Evolutionary conservation across 2,113 vertebrate genomes (phyloP), one percentile per base, ranked within the genome.

Genomic region (Gracilinanus agilis): DNA sequence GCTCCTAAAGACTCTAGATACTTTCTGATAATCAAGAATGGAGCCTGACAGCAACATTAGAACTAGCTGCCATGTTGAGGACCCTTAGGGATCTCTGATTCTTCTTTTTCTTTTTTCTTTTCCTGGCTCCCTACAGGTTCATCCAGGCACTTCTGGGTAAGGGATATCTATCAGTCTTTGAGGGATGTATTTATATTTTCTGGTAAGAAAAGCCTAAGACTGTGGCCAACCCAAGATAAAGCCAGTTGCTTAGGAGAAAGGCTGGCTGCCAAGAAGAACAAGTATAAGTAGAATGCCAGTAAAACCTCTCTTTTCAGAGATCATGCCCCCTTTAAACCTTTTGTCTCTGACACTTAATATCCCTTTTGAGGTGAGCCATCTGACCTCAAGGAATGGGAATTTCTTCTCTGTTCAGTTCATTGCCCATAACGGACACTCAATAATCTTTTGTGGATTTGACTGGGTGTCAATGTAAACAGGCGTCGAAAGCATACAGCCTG

Each of bases 381-480:
- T 83, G n/a, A 1, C 13, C 16, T 55, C n/a, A 23, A 83, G 40
- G 16, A 6, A 40, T 40, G 19, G 34, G 34, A 83, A 83, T 27
- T 19, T 83, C n/a, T 83, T 19, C 34, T 83, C 67, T 40, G n/a
- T 83, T 34, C 40, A 83, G 34, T 83, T 83, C 67, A 83, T 83
- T 40, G 7, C 67, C 67, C 7, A 21, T 23, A 83, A 83, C 2
- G 23, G 16, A 83, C 21, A 83, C 16, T 40, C 19, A 40, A 21
- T 40, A 40, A 0, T 44, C 53, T 56, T 89, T 53, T 55, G 3
- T 16, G 94, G 75, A 61, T 93, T 95, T 89, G 24, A 58, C 49
- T 95, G 44, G 44, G 29, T 89, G 90, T 96, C 27, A 19, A 54
- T 94, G 93, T 94, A 88, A n/a, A 55, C 67, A 54, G 29, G 90